Percentiles rank a stretch among this genome's conserved stretches.
Conservation (phyloP, 1,140 invertebrate genomes). For the Choristoneura fumiferana region DNA sequence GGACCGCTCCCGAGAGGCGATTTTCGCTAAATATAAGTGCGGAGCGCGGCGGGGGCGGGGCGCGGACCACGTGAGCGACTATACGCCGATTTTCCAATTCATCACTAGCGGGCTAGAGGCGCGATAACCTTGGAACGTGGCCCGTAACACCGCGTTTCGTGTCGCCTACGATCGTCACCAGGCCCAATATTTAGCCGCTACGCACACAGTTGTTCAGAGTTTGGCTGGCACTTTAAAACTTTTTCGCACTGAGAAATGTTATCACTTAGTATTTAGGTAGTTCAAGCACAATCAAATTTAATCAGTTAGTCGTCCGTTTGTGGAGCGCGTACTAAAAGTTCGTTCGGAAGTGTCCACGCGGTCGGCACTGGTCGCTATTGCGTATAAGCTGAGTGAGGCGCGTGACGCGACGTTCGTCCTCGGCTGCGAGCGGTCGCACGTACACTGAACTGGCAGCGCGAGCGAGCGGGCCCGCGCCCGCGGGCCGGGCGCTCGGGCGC, state of each 20-base stretch:
- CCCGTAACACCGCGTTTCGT: slow-evolving; percentile 53
- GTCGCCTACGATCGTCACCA: slow-evolving; percentile 49
- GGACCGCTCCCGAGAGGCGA: slow-evolving; percentile 70
- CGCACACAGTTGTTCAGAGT: slow-evolving; percentile 41
- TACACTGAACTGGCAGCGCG: slow-evolving; percentile 53
- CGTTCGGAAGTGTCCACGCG: slow-evolving; percentile 58
- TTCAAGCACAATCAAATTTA: slow-evolving; percentile 7
- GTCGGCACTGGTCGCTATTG: slow-evolving; percentile 64
- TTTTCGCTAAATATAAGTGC: slow-evolving; percentile 77
- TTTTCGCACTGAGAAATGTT: slow-evolving; percentile 64
- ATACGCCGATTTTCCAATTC: slow-evolving; percentile 78
- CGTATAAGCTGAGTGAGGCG: slow-evolving; percentile 64
- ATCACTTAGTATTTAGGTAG: slow-evolving; percentile 46
- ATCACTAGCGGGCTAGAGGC: slow-evolving; percentile 69
- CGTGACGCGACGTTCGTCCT: slow-evolving; percentile 54
- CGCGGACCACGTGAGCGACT: slow-evolving; percentile 74
- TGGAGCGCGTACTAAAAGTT: slow-evolving; percentile 21
- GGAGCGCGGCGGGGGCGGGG: slow-evolving; percentile 65
- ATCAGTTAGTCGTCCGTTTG: not conserved
- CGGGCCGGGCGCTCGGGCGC: slow-evolving; percentile 48
- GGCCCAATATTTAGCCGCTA: slow-evolving; percentile 42
- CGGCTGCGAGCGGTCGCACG: slow-evolving; percentile 63
- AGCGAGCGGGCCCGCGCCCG: slow-evolving; percentile 30
- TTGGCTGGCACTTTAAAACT: slow-evolving; percentile 51
- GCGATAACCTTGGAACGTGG: slow-evolving; percentile 76